These are phyloP conservation scores for Ichneumoninae sp. DNA, from an alignment of 2,888 invertebrate species.

Conservation along the genomic window DNA sequence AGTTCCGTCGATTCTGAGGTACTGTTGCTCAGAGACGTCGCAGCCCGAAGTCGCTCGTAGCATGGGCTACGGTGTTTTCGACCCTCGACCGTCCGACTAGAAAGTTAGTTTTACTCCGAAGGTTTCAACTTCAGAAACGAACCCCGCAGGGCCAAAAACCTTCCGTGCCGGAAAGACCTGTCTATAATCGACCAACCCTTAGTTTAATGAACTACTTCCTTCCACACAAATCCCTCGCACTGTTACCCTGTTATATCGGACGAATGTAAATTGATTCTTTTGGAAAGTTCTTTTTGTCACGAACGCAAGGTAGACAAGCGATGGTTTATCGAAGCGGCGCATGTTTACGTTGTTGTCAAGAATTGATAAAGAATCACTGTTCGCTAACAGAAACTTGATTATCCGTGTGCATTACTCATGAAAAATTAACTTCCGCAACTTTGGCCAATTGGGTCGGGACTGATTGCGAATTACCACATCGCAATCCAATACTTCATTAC, in stretches of 20 bases:
- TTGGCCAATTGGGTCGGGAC: neutral
- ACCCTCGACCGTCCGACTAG: neutral
- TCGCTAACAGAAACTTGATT: neutral
- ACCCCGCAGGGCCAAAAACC: neutral
- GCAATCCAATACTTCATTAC: neutral
- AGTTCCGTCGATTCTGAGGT: neutral
- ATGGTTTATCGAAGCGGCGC: no score
- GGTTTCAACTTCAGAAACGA: neutral
- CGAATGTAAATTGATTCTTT: no score
- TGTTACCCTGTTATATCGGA: no score
- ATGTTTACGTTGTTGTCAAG: neutral
- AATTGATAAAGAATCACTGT: neutral
- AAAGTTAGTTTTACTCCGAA: neutral
- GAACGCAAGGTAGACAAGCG: no score
- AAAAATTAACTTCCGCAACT: neutral
- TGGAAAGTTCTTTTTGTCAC: no score
- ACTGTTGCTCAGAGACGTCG: neutral
- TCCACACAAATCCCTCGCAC: no score
- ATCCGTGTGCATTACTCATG: neutral
- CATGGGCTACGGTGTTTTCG: neutral
- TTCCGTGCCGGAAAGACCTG: neutral
- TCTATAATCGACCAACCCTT: no score
- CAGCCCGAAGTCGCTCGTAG: slow-evolving; percentile 5
- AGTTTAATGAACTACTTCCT: no score
- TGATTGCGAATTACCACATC: neutral